Percentiles rank a stretch among this genome's conserved stretches.
phyloP scores from a whole-genome alignment of 2,797 vertebrate species.

The Lacerta viridis region DNA sequence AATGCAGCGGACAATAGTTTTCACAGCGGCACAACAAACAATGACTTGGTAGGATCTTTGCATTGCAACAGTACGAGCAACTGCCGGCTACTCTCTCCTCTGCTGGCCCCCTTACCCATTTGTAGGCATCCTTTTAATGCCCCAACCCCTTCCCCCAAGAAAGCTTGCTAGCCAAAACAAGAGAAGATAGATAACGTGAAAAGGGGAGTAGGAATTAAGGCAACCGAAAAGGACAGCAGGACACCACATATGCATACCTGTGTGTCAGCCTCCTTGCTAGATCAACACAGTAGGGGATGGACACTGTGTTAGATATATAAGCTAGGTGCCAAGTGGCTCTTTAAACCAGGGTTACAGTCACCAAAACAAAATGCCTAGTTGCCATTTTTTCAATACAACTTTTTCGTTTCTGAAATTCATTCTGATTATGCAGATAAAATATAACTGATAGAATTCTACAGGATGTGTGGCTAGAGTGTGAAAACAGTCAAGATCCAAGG shows the following conservation, averaged over 20 bases:
- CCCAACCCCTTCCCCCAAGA: no score
- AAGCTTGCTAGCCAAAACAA: not conserved
- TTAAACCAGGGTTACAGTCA: no score
- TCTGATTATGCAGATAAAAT: no score
- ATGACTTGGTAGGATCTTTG: constrained; percentile 23
- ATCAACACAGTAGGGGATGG: no score
- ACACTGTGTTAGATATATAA: no score
- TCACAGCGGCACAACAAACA: constrained; percentile 37
- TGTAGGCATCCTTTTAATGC: not conserved
- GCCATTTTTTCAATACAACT: no score
- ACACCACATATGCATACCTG: not conserved
- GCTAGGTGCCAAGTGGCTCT: no score
- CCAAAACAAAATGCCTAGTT: no score
- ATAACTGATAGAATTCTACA: no score
- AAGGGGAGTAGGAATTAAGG: not conserved
- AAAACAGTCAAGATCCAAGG: no score
- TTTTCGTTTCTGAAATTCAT: no score
- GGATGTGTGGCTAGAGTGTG: no score
- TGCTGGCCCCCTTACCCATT: not conserved
- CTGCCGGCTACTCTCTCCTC: not conserved
- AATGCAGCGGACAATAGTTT: not conserved
- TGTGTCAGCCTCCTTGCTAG: not conserved
- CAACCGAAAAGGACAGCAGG: not conserved
- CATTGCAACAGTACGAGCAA: accelerated
- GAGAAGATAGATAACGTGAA: not conserved